These are phyloP conservation scores for Villa cingulata DNA, from an alignment of 2,888 invertebrate species.

Conservation along the genomic window DNA sequence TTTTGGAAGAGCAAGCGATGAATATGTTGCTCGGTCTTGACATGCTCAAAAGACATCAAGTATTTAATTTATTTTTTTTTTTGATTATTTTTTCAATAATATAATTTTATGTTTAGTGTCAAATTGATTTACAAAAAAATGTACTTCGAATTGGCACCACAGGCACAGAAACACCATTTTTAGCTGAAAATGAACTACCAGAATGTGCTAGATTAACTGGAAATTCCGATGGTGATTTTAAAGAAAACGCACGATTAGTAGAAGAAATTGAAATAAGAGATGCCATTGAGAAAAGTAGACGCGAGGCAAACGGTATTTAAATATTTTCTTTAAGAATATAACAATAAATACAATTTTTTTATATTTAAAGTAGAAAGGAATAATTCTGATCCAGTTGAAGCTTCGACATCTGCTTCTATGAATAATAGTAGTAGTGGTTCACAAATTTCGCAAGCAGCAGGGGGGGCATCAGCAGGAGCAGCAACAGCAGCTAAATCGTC, in stretches of 20 bases:
- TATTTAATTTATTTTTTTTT: slow-evolving; percentile 24
- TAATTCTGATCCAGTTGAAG: neutral
- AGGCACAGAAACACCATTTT: slow-evolving; percentile 77
- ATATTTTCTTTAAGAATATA: neutral
- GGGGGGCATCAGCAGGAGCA: neutral
- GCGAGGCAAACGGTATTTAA: neutral
- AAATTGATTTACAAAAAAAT: slow-evolving; percentile 80
- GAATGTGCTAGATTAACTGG: slow-evolving; percentile 71
- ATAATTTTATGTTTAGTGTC: slow-evolving; percentile 46
- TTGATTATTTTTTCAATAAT: neutral
- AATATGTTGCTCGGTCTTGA: slow-evolving; percentile 96
- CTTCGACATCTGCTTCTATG: neutral
- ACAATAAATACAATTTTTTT: neutral
- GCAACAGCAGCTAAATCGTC: slow-evolving; percentile 35
- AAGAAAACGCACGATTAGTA: slow-evolving; percentile 25
- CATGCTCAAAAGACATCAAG: slow-evolving; percentile 94
- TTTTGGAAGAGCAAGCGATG: slow-evolving; percentile 94
- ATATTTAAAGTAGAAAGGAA: neutral
- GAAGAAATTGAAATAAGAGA: slow-evolving; percentile 58
- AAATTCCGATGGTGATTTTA: slow-evolving; percentile 6
- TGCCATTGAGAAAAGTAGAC: slow-evolving; percentile 46
- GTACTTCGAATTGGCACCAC: slow-evolving; percentile 87
- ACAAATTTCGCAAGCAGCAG: too few relatives aligned
- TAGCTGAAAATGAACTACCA: slow-evolving; percentile 54
- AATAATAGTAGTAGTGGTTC: neutral